Conservation (phyloP, 2,797 vertebrate species). For the Paratrypauchen microcephalus region DNA sequence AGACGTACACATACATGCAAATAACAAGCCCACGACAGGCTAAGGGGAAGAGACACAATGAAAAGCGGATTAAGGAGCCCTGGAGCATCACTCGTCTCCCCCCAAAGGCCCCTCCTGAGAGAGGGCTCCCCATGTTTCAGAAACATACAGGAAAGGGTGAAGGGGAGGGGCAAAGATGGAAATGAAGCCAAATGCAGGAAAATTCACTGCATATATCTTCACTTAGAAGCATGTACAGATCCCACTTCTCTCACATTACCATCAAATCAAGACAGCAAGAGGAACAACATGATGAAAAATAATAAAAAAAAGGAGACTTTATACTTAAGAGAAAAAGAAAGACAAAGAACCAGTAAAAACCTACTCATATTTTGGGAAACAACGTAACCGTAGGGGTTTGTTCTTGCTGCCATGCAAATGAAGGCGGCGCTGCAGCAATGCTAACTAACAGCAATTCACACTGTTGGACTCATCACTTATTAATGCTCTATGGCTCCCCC, state of each 20-base stretch:
- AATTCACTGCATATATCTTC: slow-evolving; percentile 39
- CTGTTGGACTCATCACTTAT: slow-evolving; percentile 84
- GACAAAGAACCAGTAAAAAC: slow-evolving; percentile 36
- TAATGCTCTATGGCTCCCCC: slow-evolving; percentile 76
- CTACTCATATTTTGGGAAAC: slow-evolving; percentile 56
- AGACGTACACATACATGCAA: slow-evolving; percentile 65
- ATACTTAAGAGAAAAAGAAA: slow-evolving; percentile 14
- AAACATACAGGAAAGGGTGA: slow-evolving; percentile 12
- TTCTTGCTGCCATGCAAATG: slow-evolving; percentile 80
- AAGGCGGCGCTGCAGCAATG: slow-evolving; percentile 73
- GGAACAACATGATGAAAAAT: slow-evolving; percentile 23
- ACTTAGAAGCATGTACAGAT: slow-evolving; percentile 9
- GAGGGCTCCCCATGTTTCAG: slow-evolving; percentile 42
- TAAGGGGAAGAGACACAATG: slow-evolving; percentile 23
- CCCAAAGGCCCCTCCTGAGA: slow-evolving; percentile 42
- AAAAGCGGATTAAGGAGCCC: slow-evolving; percentile 61
- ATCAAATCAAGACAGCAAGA: slow-evolving; percentile 37
- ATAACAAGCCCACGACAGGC: slow-evolving; percentile 55
- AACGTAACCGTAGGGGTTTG: slow-evolving; percentile 61
- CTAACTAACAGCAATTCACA: slow-evolving; percentile 82
- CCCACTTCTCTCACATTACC: slow-evolving; percentile 50
- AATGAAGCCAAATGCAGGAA: slow-evolving; percentile 35
- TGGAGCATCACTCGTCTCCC: slow-evolving; percentile 65
- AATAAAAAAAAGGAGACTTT: slow-evolving; percentile 8
- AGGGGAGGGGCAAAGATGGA: slow-evolving; percentile 22